phyloP scores from a whole-genome alignment of 2,797 vertebrate species.

The Sebastes steindachneri region DNA sequence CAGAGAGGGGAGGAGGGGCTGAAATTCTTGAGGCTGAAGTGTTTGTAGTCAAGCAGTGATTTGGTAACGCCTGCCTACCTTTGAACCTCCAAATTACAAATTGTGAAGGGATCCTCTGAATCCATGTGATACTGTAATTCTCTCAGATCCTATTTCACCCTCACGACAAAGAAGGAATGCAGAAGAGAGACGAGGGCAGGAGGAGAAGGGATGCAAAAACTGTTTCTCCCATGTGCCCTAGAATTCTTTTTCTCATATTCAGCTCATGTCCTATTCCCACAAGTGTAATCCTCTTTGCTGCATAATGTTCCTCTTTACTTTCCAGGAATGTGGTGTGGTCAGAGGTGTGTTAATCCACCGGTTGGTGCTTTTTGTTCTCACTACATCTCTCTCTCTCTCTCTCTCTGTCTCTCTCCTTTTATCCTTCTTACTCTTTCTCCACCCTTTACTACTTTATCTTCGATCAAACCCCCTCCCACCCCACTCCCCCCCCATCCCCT shows the following conservation, averaged over 20 bases:
- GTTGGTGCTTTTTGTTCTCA: conserved; percentile 62
- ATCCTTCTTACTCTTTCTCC: conserved; percentile 36
- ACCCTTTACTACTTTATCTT: conserved; percentile 51
- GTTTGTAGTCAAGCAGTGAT: conserved; percentile 53
- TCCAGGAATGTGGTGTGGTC: conserved; percentile 78
- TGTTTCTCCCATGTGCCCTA: conserved; percentile 31
- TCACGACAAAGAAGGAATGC: conserved; percentile 31
- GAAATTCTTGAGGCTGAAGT: conserved; percentile 45
- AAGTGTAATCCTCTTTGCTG: conserved; percentile 80
- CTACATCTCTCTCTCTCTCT: conserved; percentile 48
- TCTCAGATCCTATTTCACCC: conserved; percentile 59
- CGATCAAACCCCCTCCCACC: conserved; percentile 37
- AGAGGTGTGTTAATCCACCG: conserved; percentile 74
- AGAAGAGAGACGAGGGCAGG: conserved; percentile 28
- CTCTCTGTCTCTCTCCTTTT: conserved; percentile 34
- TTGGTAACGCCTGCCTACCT: conserved; percentile 45
- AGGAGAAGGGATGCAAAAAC: conserved; percentile 13
- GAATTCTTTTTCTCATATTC: conserved; percentile 25
- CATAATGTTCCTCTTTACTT: conserved; percentile 73
- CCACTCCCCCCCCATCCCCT: conserved; percentile 5
- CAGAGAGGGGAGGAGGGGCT: conserved; percentile 22
- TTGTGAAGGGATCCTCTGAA: conserved; percentile 42
- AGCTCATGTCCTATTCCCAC: conserved; percentile 69
- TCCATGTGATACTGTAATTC: conserved; percentile 48
- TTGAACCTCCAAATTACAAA: conserved; percentile 48